phyloP scores from a whole-genome alignment of 2,888 invertebrate species.

The Scotopteryx bipunctaria region DNA sequence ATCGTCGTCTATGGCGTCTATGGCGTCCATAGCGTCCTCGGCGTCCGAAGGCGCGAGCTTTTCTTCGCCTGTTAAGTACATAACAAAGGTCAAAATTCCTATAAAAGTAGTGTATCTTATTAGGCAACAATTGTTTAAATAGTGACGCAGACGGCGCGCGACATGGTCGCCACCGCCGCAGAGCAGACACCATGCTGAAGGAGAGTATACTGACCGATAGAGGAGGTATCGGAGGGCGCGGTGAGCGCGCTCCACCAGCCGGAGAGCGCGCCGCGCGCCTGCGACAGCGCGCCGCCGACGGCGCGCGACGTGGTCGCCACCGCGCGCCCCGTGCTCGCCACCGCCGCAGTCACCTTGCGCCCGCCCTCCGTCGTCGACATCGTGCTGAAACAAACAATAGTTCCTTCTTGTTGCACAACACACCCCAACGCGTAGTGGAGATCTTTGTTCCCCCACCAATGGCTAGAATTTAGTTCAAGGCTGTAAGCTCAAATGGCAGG shows the following conservation, averaged over 20 bases:
- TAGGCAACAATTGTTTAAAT: background rate
- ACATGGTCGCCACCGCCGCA: too few relatives aligned
- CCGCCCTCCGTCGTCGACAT: constrained; percentile 98
- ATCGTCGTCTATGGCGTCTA: constrained; percentile 44
- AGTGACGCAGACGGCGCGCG: too few relatives aligned
- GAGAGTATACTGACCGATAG: background rate
- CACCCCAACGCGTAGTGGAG: too few relatives aligned
- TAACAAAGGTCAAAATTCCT: too few relatives aligned
- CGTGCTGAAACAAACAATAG: constrained; percentile 83
- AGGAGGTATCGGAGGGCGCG: constrained; percentile 44
- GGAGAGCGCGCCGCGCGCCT: constrained; percentile 93
- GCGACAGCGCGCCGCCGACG: constrained; percentile 92
- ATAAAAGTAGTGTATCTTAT: too few relatives aligned
- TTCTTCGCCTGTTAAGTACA: constrained; percentile 29
- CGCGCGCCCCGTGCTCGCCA: constrained; percentile 94
- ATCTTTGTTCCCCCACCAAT: too few relatives aligned
- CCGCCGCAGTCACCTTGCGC: constrained; percentile 95
- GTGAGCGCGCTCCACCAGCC: constrained; percentile 90
- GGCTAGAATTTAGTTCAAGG: too few relatives aligned
- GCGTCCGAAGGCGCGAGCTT: constrained; percentile 44
- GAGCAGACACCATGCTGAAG: too few relatives aligned
- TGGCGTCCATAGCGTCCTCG: constrained; percentile 48
- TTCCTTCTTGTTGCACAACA: too few relatives aligned
- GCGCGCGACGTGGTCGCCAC: constrained; percentile 85
- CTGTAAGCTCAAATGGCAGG: too few relatives aligned